Evolutionary conservation across 2,113 vertebrate genomes (phyloP), one percentile per base, ranked within the genome.

Genomic region (Periophthalmodon schlosseri): DNA sequence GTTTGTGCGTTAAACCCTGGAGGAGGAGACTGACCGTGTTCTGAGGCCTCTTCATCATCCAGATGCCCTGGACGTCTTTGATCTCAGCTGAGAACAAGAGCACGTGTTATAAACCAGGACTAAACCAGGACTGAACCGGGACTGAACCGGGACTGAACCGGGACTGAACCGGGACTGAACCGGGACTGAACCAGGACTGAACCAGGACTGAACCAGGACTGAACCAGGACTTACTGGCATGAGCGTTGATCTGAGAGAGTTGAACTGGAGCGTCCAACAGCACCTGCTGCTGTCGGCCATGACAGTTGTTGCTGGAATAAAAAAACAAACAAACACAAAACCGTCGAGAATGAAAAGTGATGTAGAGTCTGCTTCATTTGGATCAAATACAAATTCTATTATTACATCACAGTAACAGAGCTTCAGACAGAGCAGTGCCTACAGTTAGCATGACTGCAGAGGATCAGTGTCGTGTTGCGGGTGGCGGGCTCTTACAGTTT

Each of bases 401-500:
- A 28, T 28, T 28, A 28, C 28, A 28, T 28, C 28, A 28, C 3
- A 3, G 36, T 39, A 39, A 39, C 36, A 36, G 34, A 36, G 34
- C 34, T 39, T 44, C 39, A 44, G 39, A 44, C 39, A 44, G 39
- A 44, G 39, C 39, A 44, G 39, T 44, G 39, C 39, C 39, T 44
- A 44, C 8, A 44, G 39, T 10, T 44, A 44, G 8, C 39, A 44
- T 11, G 7, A 44, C 39, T 44, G 1, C 39, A 44, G 39, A 10
- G 39, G 28, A 3, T 28, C 28, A 28, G 28, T 28, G 3, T n/a
- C n/a, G n/a, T n/a, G n/a, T n/a, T n/a, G n/a, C n/a, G n/a, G n/a
- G n/a, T n/a, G n/a, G n/a, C n/a, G n/a, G n/a, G n/a, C n/a, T n/a
- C 96, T 92, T 87, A 99, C 97, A 99, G 90, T 74, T 95, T 95